Evolutionary conservation across 2,113 vertebrate species (phyloP), one percentile per base, ranked within the genome.

Genomic region (Athene noctua): DNA sequence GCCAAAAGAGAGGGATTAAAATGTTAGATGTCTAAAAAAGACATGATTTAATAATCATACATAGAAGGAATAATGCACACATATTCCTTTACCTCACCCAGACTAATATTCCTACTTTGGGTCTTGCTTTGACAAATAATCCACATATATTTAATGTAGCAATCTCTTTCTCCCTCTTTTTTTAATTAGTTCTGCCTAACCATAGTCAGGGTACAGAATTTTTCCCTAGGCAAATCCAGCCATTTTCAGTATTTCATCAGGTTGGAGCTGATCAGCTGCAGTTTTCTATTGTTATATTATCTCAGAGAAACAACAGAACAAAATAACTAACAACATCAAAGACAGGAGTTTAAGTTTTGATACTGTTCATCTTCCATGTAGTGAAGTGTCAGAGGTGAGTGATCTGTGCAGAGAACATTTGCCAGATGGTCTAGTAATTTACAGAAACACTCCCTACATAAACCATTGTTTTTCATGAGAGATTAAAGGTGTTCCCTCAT

Each of bases 1-100:
- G 81, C 84, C 94, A 93, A 90, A 91, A 82, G 44, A 80, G 77
- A 89, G 75, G 42, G 40, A 92, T 87, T 95, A 87, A 82, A 82
- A 82, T 40, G 22, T 80, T 82, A 83, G 70, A 71, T 85, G 66
- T 86, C 52, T 68, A 65, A 87, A 93, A 90, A 68, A 22, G 15
- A 80, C 19, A 58, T 54, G 18, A 73, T 73, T 90, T 92, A 86
- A 80, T 74, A 90, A 86, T 85, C 11, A 34, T 11, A 63, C 3
- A 6, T 51, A 51, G 38, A 73, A 86, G 55, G 16, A 95, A 90
- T 73, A 91, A 82, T 58, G 58, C 13, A 73, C 5, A 29, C 6
- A 6, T 77, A 90, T 72, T 89, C 20, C 34, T 89, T 90, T 65
- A 80, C 57, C 27, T 91, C 57, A 91, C 7, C 19, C 49, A 80